These are phyloP conservation scores for Plagodis pulveraria DNA, from an alignment of 2,888 invertebrate species.

Conservation along the genomic window DNA sequence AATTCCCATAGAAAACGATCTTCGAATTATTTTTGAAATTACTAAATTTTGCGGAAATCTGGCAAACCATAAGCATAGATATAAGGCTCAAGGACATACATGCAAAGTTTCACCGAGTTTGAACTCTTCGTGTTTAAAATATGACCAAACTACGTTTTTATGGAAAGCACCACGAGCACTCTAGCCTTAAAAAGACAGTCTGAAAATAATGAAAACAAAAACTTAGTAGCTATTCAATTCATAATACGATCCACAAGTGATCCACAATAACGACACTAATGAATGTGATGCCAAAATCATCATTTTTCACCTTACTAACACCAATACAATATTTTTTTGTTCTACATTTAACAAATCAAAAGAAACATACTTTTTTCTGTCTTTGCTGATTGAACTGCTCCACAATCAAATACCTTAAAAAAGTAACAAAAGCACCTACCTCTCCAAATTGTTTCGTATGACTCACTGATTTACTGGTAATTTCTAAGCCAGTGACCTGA, in stretches of 20 bases:
- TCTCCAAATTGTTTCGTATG: constrained; percentile 35
- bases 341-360: not conserved
- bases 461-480: constrained; percentile 29
- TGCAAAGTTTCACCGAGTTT: too few species aligned
- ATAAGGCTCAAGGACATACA: too few species aligned
- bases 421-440: constrained; percentile 25
- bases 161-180: too few species aligned
- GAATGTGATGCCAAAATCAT: constrained; percentile 15
- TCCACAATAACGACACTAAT: constrained; percentile 13
- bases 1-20: too few species aligned
- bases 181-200: too few species aligned
- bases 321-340: constrained; percentile 6
- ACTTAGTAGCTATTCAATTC: too few species aligned
- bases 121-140: too few species aligned
- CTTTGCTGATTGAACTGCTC: constrained; percentile 6
- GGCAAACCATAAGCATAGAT: too few species aligned
- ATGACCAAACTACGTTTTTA: too few species aligned
- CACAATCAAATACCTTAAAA: constrained; percentile 10
- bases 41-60: too few species aligned
- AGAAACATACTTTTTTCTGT: constrained; percentile 4
- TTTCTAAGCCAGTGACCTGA: constrained; percentile 37
- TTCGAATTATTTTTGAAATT: too few species aligned
- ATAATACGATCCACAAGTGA: constrained; percentile 1
- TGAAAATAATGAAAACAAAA: too few species aligned
- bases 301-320: constrained; percentile 17